Percentiles rank a stretch among this genome's conserved stretches.
These are phyloP conservation scores for Drosophila conformis DNA, from an alignment of 2,888 invertebrate genomes.

Conservation along the genomic window DNA sequence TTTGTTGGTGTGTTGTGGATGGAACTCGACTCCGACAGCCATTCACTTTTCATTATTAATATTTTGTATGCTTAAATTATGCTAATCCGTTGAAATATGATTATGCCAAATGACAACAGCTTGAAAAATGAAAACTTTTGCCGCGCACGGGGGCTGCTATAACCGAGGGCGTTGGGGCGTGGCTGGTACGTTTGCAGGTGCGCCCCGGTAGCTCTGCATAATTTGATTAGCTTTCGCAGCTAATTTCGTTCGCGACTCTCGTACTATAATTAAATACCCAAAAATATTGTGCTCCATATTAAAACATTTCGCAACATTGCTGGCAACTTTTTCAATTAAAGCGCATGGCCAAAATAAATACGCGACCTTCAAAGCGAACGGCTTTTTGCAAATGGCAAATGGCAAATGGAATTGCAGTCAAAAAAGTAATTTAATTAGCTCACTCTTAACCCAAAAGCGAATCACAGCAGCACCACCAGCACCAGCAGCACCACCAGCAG, in stretches of 20 bases:
- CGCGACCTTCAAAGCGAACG: constrained; percentile 73
- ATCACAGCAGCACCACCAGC: constrained; percentile 2
- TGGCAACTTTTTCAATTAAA: constrained; percentile 76
- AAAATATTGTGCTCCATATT: constrained; percentile 39
- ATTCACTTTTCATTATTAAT: constrained; percentile 82
- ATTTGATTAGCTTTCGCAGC: constrained; percentile 77
- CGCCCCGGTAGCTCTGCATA: constrained; percentile 61
- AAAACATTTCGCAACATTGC: constrained; percentile 41
- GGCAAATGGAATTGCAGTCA: constrained; percentile 71
- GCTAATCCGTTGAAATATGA: constrained; percentile 82
- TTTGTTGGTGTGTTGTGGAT: constrained; percentile 8
- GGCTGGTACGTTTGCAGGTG: constrained; percentile 38
- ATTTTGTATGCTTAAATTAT: constrained; percentile 78
- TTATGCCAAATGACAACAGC: constrained; percentile 79
- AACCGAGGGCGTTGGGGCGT: constrained; percentile 35
- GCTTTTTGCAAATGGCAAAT: constrained; percentile 21
- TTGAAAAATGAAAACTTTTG: constrained; percentile 60
- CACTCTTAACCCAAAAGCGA: constrained; percentile 46
- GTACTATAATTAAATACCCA: constrained; percentile 66
- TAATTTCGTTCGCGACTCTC: constrained; percentile 60
- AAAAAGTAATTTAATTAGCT: constrained; percentile 78
- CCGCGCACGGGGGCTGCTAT: background rate
- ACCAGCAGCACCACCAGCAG: background rate
- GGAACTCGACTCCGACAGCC: constrained; percentile 57
- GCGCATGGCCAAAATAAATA: constrained; percentile 45